These are phyloP conservation scores for Bhutanitis thaidina DNA, from an alignment of 2,888 invertebrate genomes.

Conservation along the genomic window DNA sequence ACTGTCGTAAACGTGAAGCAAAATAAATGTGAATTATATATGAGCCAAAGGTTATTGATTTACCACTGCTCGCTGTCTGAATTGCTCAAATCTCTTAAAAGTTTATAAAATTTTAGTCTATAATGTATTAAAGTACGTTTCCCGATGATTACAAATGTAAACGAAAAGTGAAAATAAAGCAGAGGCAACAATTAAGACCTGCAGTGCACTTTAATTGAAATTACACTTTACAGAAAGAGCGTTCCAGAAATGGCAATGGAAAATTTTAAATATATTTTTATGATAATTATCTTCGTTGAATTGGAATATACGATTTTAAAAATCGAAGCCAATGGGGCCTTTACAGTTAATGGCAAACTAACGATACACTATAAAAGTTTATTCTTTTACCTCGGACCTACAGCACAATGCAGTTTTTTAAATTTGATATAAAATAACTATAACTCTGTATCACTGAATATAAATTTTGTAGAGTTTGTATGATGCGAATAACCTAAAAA, in stretches of 20 bases:
- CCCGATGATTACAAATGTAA: neutral
- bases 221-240: neutral
- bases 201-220: neutral
- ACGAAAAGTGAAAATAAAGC: neutral
- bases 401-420: neutral
- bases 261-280: conserved; percentile 16
- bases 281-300: conserved; percentile 18
- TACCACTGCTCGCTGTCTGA: neutral
- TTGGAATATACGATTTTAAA: conserved; percentile 13
- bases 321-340: conserved; percentile 10
- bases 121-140: neutral
- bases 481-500: too few relatives aligned
- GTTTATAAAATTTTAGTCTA: neutral
- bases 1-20: too few relatives aligned
- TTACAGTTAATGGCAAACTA: conserved; percentile 39
- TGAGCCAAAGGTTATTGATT: conserved; percentile 3
- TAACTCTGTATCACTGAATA: too few relatives aligned
- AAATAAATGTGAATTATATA: too few relatives aligned
- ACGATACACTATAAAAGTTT: conserved; percentile 45
- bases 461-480: too few relatives aligned
- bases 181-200: neutral
- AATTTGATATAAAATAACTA: too few relatives aligned
- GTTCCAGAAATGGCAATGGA: neutral
- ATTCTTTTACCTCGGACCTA: conserved; percentile 18
- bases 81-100: neutral